Conservation (phyloP, 2,113 vertebrate species). For the Onychorhynchus coronatus region DNA sequence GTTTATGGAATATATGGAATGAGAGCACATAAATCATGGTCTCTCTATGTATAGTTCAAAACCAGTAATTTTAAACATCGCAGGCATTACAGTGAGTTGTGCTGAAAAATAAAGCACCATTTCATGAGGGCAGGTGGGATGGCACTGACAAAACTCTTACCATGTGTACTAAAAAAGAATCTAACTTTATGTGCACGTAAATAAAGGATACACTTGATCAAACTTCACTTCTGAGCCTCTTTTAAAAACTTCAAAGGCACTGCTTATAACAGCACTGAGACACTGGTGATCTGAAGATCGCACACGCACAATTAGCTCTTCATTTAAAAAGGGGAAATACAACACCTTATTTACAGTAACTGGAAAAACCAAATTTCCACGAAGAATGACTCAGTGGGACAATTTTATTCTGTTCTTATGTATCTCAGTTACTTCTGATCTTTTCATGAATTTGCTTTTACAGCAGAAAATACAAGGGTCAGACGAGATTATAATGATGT, state of each 20-base stretch:
- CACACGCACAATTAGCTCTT: background rate
- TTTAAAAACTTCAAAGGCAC: background rate
- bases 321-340: background rate
- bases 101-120: background rate
- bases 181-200: background rate
- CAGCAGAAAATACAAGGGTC: background rate
- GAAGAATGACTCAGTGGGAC: background rate
- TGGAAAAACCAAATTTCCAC: background rate
- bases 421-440: background rate
- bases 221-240: background rate
- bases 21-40: background rate
- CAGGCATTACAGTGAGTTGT: background rate
- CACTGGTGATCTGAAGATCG: background rate
- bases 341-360: background rate
- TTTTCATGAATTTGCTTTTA: background rate
- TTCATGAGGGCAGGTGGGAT: background rate
- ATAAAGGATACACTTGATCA: conserved; percentile 5
- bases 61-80: background rate
- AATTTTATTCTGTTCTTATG: background rate
- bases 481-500: background rate
- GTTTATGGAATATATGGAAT: conserved; percentile 45
- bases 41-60: background rate
- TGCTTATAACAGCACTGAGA: background rate
- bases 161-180: background rate
- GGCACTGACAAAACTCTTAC: conserved; percentile 10